These are phyloP conservation scores for Ctenopoma kingsleyae DNA, from an alignment of 2,797 vertebrate species.

Conservation along the genomic window DNA sequence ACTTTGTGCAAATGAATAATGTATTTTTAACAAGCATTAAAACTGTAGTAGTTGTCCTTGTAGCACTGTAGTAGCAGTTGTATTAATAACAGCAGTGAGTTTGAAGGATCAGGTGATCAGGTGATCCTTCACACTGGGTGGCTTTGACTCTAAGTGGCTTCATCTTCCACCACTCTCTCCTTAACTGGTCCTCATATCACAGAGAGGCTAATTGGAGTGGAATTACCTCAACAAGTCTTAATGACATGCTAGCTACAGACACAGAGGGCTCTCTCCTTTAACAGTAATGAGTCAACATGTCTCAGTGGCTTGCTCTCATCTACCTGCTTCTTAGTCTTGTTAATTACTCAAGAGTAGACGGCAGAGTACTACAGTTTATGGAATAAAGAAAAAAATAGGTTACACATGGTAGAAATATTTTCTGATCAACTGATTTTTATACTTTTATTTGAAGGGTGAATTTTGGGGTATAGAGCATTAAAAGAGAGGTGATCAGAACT, in stretches of 20 bases:
- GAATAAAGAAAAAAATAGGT: conserved; percentile 10
- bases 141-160: conserved; percentile 50
- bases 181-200: conserved; percentile 73
- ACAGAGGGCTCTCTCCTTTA: conserved; percentile 61
- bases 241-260: conserved; percentile 66
- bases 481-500: not conserved
- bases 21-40: not conserved
- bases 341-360: conserved; percentile 1
- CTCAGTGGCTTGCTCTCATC: conserved; percentile 54
- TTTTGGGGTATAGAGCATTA: not conserved
- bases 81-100: conserved; percentile 17
- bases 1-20: not conserved
- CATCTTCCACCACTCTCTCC: conserved; percentile 45
- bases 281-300: conserved; percentile 56
- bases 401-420: conserved; percentile 7
- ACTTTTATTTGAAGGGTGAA: not conserved
- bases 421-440: not conserved
- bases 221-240: conserved; percentile 79
- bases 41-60: not conserved
- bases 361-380: conserved; percentile 1
- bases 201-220: conserved; percentile 74
- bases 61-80: conserved; percentile 1
- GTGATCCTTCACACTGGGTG: conserved; percentile 31
- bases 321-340: conserved; percentile 42
- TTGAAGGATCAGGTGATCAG: conserved; percentile 30